These are phyloP conservation scores for Hypanus sabinus DNA, from an alignment of 2,113 vertebrate species.

Conservation along the genomic window DNA sequence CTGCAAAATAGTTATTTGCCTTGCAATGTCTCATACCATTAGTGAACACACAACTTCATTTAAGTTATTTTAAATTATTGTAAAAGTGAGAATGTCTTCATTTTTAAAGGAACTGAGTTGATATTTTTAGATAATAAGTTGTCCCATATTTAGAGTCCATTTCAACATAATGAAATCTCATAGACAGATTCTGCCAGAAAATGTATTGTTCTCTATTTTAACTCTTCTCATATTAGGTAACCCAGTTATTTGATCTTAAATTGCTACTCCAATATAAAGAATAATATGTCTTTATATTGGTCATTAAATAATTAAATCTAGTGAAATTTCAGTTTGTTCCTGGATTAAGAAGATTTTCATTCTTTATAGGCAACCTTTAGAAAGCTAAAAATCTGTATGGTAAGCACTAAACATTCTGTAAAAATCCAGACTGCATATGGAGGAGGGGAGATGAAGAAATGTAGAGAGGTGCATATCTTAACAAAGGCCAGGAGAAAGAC, in stretches of 20 bases:
- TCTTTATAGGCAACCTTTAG: no score
- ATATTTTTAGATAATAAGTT: background rate
- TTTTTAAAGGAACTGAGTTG: background rate
- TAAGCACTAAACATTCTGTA: background rate
- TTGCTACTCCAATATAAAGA: background rate
- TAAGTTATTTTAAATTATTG: background rate
- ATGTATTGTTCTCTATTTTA: background rate
- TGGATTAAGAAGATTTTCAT: no score
- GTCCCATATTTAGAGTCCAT: background rate
- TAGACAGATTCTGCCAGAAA: background rate
- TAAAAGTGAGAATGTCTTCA: background rate
- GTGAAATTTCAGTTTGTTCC: no score
- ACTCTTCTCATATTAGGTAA: background rate
- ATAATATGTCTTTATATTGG: background rate
- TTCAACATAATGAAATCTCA: background rate
- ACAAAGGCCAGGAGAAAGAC: background rate
- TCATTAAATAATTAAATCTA: no score
- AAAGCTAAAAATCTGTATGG: no score
- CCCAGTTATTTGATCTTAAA: background rate
- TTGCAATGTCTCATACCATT: no score
- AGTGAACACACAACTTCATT: background rate
- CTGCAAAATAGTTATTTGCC: no score
- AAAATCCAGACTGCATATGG: background rate
- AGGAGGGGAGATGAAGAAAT: background rate
- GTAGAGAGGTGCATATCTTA: background rate